Evolutionary conservation across 1,140 invertebrate species (phyloP).

Genomic region (Eumaeus atala): DNA sequence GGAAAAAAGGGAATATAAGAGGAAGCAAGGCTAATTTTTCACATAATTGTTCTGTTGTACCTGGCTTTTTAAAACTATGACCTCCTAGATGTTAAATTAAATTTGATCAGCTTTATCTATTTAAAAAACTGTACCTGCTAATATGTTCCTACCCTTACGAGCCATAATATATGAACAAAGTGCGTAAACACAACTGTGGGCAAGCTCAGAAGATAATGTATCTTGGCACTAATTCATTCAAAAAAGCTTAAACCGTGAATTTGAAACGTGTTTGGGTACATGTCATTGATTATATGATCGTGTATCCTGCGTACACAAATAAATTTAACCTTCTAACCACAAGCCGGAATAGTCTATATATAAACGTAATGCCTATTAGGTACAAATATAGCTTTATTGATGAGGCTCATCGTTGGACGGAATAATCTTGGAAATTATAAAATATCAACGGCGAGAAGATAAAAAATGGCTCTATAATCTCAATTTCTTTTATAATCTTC

Average conservation of each 20-base stretch:
- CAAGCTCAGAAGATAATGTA: conserved; percentile 24
- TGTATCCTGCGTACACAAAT: neutral
- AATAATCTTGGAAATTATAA: too few relatives aligned
- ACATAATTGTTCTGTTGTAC: too few relatives aligned
- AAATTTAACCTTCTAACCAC: conserved; percentile 3
- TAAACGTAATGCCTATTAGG: too few relatives aligned
- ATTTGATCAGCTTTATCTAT: too few relatives aligned
- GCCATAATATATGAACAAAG: conserved; percentile 4
- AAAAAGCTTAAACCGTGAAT: conserved; percentile 19
- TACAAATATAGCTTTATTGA: too few relatives aligned
- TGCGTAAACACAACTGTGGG: conserved; percentile 7
- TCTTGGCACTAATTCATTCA: conserved; percentile 31
- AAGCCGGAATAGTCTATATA: neutral
- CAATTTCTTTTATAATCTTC: too few relatives aligned
- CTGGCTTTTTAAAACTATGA: too few relatives aligned
- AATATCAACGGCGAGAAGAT: too few relatives aligned
- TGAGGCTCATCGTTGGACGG: too few relatives aligned
- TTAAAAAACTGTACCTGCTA: neutral
- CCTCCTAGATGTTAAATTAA: neutral
- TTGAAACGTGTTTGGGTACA: conserved; percentile 18
- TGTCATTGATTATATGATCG: neutral
- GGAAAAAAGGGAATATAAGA: too few relatives aligned
- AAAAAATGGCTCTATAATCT: too few relatives aligned
- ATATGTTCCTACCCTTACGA: conserved; percentile 16
- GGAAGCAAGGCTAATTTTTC: too few relatives aligned